Evolutionary conservation across 2,113 vertebrate genomes (phyloP), one percentile per base, ranked within the genome.

Genomic region (Choloepus hoffmanni): DNA sequence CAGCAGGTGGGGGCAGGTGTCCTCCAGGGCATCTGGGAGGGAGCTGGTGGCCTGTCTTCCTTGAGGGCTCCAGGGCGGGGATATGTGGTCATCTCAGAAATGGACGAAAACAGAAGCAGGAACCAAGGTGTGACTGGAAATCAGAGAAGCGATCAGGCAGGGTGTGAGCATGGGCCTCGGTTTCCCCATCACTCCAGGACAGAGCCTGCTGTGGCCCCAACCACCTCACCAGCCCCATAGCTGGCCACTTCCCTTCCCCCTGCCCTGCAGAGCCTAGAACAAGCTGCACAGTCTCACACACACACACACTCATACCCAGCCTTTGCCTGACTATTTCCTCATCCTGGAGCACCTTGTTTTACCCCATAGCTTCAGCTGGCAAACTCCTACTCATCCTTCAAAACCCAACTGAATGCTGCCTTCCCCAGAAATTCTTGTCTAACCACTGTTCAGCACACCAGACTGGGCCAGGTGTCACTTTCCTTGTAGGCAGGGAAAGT

Each of bases 201-300:
- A 26, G 23, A 50, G 15, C 14, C n/a, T 43, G 6, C 9, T 0
- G 30, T 36, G 28, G 68, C 9, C 48, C 79, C 1, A 0, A 74
- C 45, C 43, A 11, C 2, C 12, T 10, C 19, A 0, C 53, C 77
- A n/a, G 53, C 36, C 30, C 0, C 62, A 40, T 2, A 6, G 55
- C 48, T 70, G 0, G 33, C 33, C 18, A 23, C 74, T 33, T 48
- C 62, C 91, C 72, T 30, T 33, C 23, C n/a, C 33, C 11, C 18
- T 2, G 1, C 58, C 13, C 60, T 6, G n/a, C 3, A 36, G 45
- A 70, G 36, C 45, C 74, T 16, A 15, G 93, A 81, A 76, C 5
- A 26, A 68, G n/a, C 68, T 5, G 0, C 24, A 0, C 0, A 26
- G 58, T n/a, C 13, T 24, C 26, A 30, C 15, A 28, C 11, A 1